Base-by-base conservation (phyloP, 2,888 invertebrate species). In the Carterocephalus palaemon region DNA sequence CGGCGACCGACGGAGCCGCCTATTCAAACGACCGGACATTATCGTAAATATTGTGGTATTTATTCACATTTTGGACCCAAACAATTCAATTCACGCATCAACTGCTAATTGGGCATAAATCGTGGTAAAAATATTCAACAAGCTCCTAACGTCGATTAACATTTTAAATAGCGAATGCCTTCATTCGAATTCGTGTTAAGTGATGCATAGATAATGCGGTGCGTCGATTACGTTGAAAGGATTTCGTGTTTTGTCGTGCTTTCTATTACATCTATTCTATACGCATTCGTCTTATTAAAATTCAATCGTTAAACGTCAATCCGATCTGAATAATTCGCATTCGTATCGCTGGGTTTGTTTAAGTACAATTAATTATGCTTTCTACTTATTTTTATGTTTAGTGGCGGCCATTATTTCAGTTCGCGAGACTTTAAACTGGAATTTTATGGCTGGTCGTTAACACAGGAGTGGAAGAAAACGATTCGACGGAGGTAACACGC, bases 1-100 rank as follows among this genome's bases (percentile, higher is more conserved):
- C 74, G 65, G 75, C 59, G 75, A 60, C 61, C 57, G 61, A 63
- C 67, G 54, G 65, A 59, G 70, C 73, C 69, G 72, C 68, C 79
- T 72, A 75, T 83, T 75, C 75, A 80, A 74, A 70, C 70, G 64
- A 56, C 66, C 67, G 75, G 78, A 77, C 82, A 80, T 81, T 80
- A 81, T 77, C 84, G 82, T 86, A 84, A 86, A 86, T 85, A 85
- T 86, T 84, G 72, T 84, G 79, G 79, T 84, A 75, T 84, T 84
- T 84, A 84, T 83, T 79, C 79, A 81, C 70, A 79, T 79, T 82
- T 82, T 70, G 71, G 71, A 70, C 73, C 76, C 85, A 75, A 84
- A 85, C 85, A 86, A 86, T 86, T 85, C 84, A 83, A 84, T 86
- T 84, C 83, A 83, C 81, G 79, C 82, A 80, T 70, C 69, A 71